Base-by-base conservation (phyloP, 1,140 invertebrate genomes). In the Drosophila willistoni region DNA sequence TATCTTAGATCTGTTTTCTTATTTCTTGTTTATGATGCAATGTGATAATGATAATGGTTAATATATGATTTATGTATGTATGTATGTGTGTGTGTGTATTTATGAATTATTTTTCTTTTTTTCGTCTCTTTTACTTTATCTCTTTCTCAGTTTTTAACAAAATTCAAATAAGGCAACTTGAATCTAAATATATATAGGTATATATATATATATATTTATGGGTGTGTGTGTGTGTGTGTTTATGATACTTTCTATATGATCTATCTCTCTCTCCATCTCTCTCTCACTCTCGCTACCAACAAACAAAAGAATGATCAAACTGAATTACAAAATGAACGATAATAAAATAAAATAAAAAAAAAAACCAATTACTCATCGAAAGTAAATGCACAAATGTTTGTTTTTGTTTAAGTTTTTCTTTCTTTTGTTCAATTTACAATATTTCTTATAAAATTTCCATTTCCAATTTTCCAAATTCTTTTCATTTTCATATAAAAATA, bases 91-190 rank as follows among this genome's bases (percentile, higher is more conserved):
- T 39, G 12, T 39, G 51, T 67, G 22, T 51, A 19, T 51, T 57
- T 41, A 51, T 71, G 19, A n/a, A 70, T 57, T 64, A 13, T 44
- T 67, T 47, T 57, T 64, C 12, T 44, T 67, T 47, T 64, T 69
- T 9, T 64, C 62, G 33, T 64, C 19, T 51, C 12, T 17, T 44
- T 47, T 17, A 39, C n/a, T 44, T 73, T 14, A n/a, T 36, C n/a
- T 6, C 42, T 25, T 29, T 22, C 34, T 87, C 79, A 81, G 70
- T 84, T 77, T 51, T 71, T 84, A 90, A 87, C 84, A 71, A 90
- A 89, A 87, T 90, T 87, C 85, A 87, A 87, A 87, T 87, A 87
- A 87, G 84, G 85, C 84, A 87, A 87, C 85, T 87, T 84, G 84
- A 90, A 90, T 87, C 80, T 87, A 84, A 90, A 71, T 83, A 71